These are phyloP conservation scores for Pseudomyrmex cubaensis DNA, from an alignment of 1,140 invertebrate species.

Conservation along the genomic window DNA sequence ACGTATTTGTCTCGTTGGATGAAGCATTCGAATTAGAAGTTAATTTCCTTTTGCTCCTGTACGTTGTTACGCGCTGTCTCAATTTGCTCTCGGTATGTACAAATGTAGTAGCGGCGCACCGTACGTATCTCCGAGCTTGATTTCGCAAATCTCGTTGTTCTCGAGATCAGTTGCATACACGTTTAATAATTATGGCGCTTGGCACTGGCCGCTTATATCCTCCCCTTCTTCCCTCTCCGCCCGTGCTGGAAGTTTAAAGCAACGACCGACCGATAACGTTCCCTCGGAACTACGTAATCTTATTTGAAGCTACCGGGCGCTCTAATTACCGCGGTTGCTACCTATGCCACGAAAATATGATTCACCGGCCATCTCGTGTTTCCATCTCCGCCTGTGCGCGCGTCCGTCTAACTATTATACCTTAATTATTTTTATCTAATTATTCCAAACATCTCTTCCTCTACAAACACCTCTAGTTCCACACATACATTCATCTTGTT, in stretches of 20 bases:
- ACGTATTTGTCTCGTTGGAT: neutral
- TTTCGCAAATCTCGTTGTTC: constrained; percentile 50
- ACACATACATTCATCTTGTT: no score
- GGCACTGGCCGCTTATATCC: constrained; percentile 19
- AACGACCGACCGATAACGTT: constrained; percentile 60
- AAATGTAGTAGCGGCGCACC: neutral
- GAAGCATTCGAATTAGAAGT: constrained; percentile 19
- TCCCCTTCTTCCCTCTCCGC: neutral
- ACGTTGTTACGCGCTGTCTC: neutral
- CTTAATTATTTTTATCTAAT: constrained; percentile 40
- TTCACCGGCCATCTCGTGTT: constrained; percentile 42
- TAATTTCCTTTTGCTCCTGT: neutral
- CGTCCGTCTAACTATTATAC: constrained; percentile 40
- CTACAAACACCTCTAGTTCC: neutral
- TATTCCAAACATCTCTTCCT: constrained; percentile 9
- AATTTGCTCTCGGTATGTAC: constrained; percentile 16
- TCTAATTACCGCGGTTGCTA: constrained; percentile 63
- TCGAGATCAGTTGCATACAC: constrained; percentile 54
- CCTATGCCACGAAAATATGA: constrained; percentile 62
- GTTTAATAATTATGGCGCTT: constrained; percentile 55
- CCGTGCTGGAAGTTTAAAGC: constrained; percentile 46
- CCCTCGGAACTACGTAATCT: constrained; percentile 61
- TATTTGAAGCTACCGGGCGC: constrained; percentile 56
- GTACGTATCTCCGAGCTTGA: constrained; percentile 6
- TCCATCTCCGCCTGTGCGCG: constrained; percentile 19